Evolutionary conservation across 2,888 invertebrate genomes (phyloP).

Genomic region (Netelia melanura): DNA sequence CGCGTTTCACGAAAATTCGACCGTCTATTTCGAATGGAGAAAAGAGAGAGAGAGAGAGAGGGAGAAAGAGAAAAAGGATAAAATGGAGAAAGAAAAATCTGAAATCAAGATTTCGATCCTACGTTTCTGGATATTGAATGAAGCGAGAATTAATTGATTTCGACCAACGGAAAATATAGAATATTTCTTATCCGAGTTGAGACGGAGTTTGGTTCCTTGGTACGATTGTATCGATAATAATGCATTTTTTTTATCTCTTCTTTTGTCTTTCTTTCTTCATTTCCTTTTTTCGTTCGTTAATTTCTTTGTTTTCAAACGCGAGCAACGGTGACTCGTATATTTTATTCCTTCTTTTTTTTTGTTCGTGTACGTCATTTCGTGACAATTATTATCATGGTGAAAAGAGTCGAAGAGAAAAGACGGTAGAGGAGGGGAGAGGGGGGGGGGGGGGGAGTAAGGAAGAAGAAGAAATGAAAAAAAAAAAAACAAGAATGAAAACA

Average conservation of each 20-base stretch:
- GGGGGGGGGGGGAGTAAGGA: no score
- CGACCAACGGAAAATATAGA: constrained; percentile 9
- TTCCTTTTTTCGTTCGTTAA: constrained; percentile 66
- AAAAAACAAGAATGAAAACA: constrained; percentile 42
- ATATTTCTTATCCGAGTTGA: constrained; percentile 63
- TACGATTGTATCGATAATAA: constrained; percentile 58
- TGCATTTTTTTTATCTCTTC: constrained; percentile 66
- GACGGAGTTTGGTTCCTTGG: constrained; percentile 67
- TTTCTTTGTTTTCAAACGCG: constrained; percentile 34
- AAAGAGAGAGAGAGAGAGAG: constrained; percentile 42
- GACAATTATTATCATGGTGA: constrained; percentile 75
- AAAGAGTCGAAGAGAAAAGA: constrained; percentile 6
- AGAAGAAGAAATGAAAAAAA: constrained; percentile 3
- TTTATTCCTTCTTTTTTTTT: constrained; percentile 27
- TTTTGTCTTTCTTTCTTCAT: constrained; percentile 66
- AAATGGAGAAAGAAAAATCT: constrained; percentile 3
- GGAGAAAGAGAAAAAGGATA: constrained; percentile 34
- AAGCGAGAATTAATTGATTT: constrained; percentile 37
- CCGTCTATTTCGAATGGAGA: constrained; percentile 50
- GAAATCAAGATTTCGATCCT: constrained; percentile 25
- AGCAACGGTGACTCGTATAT: not conserved
- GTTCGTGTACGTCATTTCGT: constrained; percentile 77
- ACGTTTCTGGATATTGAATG: constrained; percentile 21
- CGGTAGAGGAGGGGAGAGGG: no score
- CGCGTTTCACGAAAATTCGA: constrained; percentile 64